These are phyloP conservation scores for Fragum whitleyi DNA, from an alignment of 2,888 invertebrate genomes.

Conservation along the genomic window DNA sequence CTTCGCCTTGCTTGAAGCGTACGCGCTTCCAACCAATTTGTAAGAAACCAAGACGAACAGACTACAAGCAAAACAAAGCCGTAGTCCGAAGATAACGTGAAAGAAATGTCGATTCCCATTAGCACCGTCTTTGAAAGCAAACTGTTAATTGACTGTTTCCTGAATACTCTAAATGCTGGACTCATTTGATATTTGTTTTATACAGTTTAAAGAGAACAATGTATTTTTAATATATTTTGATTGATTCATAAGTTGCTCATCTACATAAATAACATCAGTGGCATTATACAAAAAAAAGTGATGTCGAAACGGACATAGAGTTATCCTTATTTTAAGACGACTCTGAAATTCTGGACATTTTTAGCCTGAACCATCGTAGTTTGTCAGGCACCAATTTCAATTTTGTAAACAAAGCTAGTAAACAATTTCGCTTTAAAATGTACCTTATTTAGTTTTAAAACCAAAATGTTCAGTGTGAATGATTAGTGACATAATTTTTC, in stretches of 20 bases:
- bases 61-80: slow-evolving; percentile 76
- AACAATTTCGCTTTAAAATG: too few relatives aligned
- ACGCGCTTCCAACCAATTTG: slow-evolving; percentile 73
- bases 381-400: slow-evolving; percentile 35
- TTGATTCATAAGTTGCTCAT: too few relatives aligned
- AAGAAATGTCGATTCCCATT: slow-evolving; percentile 38
- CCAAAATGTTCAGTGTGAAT: too few relatives aligned
- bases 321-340: too few relatives aligned
- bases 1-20: slow-evolving; percentile 72
- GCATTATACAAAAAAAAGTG: too few relatives aligned
- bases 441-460: too few relatives aligned
- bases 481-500: too few relatives aligned
- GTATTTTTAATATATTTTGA: too few relatives aligned
- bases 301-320: too few relatives aligned
- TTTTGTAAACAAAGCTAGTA: slow-evolving; percentile 13
- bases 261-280: too few relatives aligned
- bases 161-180: not conserved
- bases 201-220: too few relatives aligned
- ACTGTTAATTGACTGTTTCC: not conserved
- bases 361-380: slow-evolving; percentile 23
- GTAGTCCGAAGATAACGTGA: slow-evolving; percentile 67
- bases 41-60: slow-evolving; percentile 69
- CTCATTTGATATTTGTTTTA: too few relatives aligned
- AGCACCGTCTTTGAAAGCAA: slow-evolving; percentile 7
- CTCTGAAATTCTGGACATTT: not conserved